Percentiles rank a stretch among this genome's conserved stretches.
Conservation (phyloP, 2,113 vertebrate species). For the Platichthys stellatus region DNA sequence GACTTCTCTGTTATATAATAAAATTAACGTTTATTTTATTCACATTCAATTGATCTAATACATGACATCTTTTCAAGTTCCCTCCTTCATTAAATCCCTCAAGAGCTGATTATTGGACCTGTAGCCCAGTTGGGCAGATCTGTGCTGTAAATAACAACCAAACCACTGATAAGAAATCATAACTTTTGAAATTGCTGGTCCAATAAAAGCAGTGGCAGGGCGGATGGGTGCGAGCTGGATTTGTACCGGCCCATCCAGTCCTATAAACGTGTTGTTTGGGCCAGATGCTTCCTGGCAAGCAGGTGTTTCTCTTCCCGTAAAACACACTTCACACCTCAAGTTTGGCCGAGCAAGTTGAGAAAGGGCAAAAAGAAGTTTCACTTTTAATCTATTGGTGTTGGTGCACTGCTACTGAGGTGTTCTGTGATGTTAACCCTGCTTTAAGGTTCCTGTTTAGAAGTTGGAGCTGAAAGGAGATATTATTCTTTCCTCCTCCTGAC, state of each 20-base stretch:
- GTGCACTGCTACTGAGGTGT: background rate
- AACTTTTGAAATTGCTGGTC: too few species aligned
- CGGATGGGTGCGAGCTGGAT: background rate
- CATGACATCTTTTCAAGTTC: too few species aligned
- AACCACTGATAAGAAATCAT: too few species aligned
- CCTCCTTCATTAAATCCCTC: too few species aligned
- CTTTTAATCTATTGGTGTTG: background rate
- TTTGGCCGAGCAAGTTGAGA: background rate
- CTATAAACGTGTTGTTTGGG: background rate
- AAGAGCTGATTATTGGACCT: too few species aligned
- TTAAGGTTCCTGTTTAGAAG: conserved; percentile 3
- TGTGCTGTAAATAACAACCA: too few species aligned
- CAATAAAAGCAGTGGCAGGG: background rate
- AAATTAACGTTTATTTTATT: too few species aligned
- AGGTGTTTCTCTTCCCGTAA: background rate
- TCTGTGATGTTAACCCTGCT: background rate
- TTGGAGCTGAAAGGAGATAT: conserved; percentile 16
- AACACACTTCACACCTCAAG: background rate
- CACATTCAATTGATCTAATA: too few species aligned
- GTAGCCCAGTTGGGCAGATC: too few species aligned
- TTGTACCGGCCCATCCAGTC: background rate
- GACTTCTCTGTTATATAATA: too few species aligned
- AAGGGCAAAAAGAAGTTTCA: background rate
- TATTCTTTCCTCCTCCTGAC: background rate
- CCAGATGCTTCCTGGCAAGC: background rate